Percentiles rank a stretch among this genome's conserved stretches.
Evolutionary conservation across 2,797 vertebrate species (phyloP).

Genomic region (Crenuchus spilurus): DNA sequence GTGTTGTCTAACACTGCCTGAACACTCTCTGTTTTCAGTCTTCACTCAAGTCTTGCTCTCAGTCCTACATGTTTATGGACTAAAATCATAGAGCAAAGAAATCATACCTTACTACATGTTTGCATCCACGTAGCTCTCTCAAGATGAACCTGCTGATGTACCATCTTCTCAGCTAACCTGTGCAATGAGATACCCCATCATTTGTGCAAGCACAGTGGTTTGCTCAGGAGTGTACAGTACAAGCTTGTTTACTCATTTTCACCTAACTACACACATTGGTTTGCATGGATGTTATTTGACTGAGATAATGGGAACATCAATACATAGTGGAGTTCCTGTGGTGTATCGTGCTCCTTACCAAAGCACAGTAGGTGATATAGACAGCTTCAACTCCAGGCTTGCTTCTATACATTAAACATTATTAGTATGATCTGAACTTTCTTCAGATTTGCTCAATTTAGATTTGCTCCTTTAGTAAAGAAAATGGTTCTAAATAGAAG

Average conservation of each 20-base stretch:
- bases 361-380: constrained; percentile 16
- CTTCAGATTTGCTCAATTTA: no score
- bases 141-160: constrained; percentile 9
- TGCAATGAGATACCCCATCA: constrained; percentile 34
- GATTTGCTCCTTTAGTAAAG: no score
- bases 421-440: no score
- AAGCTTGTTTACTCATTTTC: constrained; percentile 48
- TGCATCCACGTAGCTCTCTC: constrained; percentile 2
- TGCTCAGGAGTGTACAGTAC: constrained; percentile 41
- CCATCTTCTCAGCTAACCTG: constrained; percentile 34
- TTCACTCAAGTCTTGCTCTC: background rate
- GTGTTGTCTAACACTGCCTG: background rate
- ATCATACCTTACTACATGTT: background rate
- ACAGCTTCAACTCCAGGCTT: constrained; percentile 1
- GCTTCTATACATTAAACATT: constrained; percentile 13
- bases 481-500: no score
- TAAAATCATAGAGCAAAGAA: background rate
- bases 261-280: constrained; percentile 43
- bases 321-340: constrained; percentile 37
- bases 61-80: background rate
- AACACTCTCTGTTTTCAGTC: background rate
- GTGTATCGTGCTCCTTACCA: constrained; percentile 20
- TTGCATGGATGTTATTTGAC: constrained; percentile 56
- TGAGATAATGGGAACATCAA: constrained; percentile 57
- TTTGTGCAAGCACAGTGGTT: constrained; percentile 34